Conservation (phyloP, 1,140 invertebrate species). For the Meteorus sp. region DNA sequence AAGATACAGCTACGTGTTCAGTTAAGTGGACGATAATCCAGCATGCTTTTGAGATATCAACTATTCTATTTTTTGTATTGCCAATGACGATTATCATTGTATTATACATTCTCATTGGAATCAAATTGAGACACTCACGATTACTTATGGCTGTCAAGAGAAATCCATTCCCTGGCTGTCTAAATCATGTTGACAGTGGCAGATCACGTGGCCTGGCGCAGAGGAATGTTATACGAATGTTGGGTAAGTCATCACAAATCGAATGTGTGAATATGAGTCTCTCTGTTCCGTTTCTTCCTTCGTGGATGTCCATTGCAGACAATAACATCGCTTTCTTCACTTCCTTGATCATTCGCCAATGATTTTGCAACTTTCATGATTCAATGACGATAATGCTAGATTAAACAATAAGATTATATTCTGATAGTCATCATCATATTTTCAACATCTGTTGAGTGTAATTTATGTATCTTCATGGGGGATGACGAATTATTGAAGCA, state of each 20-base stretch:
- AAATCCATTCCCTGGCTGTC: constrained; percentile 38
- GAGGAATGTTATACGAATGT: constrained; percentile 68
- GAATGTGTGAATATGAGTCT: background rate
- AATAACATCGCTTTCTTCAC: too few species aligned
- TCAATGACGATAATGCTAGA: too few species aligned
- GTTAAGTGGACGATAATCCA: constrained; percentile 66
- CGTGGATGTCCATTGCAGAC: background rate
- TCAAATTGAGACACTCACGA: constrained; percentile 69
- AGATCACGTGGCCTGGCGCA: constrained; percentile 52
- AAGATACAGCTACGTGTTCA: constrained; percentile 59
- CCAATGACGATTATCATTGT: constrained; percentile 86
- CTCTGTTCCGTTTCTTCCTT: background rate
- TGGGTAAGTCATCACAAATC: constrained; percentile 59
- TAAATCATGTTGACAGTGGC: constrained; percentile 42
- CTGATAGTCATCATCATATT: too few species aligned
- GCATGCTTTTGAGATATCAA: constrained; percentile 82
- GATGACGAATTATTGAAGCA: too few species aligned
- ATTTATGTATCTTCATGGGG: too few species aligned
- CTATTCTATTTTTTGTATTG: constrained; percentile 80
- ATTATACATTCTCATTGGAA: constrained; percentile 81
- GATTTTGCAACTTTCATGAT: too few species aligned
- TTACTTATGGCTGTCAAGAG: constrained; percentile 56
- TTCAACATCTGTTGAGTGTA: too few species aligned
- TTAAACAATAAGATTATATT: too few species aligned
- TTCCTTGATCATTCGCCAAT: too few species aligned